Evolutionary conservation across 2,113 vertebrate genomes (phyloP), one percentile per base, ranked within the genome.

Genomic region (Chelonoidis abingdonii): DNA sequence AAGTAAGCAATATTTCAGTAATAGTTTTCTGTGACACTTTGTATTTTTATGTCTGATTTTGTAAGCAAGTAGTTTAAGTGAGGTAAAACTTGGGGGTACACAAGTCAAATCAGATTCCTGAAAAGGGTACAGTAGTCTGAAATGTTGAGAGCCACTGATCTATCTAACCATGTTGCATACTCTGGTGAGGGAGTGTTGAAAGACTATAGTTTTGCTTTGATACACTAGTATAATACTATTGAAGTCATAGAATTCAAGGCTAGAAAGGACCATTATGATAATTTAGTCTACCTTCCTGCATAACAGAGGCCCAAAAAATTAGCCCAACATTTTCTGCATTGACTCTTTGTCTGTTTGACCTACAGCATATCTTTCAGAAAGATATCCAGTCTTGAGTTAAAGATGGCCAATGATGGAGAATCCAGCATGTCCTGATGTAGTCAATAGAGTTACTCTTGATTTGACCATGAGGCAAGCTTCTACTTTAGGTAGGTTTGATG

Each of bases 261-360:
- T 49, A 76, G 90, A 94, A 93, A 93, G 17, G 93, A 69, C n/a
- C 90, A 94, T 89, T 89, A 89, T 86, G 83, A 54, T 38, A 29
- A 53, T 86, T 29, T 83, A 92, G 52, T 16, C 49, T 80, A 14
- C 50, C 93, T n/a, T 89, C 89, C 86, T 86, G 44, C 8, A 10
- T 3, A 92, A 31, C 11, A 49, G 27, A 80, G 81, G 24, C 85
- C 86, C 92, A 92, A 89, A 5, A 93, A 54, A 24, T 3, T 47
- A 49, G 83, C 27, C 56, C 47, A 65, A 47, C 72, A 44, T 2
- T 11, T 80, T 94, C 3, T 5, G 87, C 89, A 47, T 56, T 35
- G 76, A 87, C 11, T 8, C 47, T 21, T 38, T 86, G 81, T 50
- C 3, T 27, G 81, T 54, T 81, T 87, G 79, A 93, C 47, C 57